Conservation (phyloP, 2,888 invertebrate species). For the Sycophila texana region DNA sequence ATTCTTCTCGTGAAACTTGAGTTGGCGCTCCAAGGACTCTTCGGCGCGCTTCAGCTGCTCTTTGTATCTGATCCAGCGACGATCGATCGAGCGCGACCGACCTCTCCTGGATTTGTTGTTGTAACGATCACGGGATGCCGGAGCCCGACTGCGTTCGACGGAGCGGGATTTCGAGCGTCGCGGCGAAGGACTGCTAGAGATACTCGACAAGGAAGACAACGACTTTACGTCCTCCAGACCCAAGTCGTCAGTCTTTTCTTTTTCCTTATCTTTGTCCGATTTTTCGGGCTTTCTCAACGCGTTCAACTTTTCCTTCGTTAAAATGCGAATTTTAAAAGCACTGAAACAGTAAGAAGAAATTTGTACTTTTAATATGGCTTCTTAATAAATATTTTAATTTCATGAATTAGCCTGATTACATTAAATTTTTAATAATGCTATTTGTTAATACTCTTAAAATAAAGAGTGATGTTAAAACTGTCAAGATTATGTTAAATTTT, state of each 20-base stretch:
- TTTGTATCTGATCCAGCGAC: conserved; percentile 78
- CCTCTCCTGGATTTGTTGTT: conserved; percentile 58
- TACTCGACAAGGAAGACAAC: conserved; percentile 77
- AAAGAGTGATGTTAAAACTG: neutral
- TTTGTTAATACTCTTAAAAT: neutral
- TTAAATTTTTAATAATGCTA: neutral
- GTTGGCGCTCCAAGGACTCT: conserved; percentile 80
- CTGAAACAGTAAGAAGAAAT: conserved; percentile 60
- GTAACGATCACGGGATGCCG: conserved; percentile 58
- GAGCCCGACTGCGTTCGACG: conserved; percentile 54
- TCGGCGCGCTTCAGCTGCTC: conserved; percentile 75
- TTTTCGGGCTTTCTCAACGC: conserved; percentile 63
- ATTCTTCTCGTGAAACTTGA: conserved; percentile 87
- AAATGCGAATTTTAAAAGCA: conserved; percentile 71
- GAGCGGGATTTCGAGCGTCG: conserved; percentile 72
- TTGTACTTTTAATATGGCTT: neutral
- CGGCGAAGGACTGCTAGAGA: conserved; percentile 76
- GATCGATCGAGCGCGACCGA: conserved; percentile 70
- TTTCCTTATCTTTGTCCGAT: conserved; percentile 60
- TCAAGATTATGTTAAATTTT: no score
- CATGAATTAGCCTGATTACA: neutral
- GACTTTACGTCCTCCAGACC: conserved; percentile 74
- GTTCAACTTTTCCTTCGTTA: conserved; percentile 72
- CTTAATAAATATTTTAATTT: neutral
- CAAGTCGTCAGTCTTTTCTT: conserved; percentile 38